Conservation (phyloP, 2,888 invertebrate genomes). For the Polyommatus icarus region DNA sequence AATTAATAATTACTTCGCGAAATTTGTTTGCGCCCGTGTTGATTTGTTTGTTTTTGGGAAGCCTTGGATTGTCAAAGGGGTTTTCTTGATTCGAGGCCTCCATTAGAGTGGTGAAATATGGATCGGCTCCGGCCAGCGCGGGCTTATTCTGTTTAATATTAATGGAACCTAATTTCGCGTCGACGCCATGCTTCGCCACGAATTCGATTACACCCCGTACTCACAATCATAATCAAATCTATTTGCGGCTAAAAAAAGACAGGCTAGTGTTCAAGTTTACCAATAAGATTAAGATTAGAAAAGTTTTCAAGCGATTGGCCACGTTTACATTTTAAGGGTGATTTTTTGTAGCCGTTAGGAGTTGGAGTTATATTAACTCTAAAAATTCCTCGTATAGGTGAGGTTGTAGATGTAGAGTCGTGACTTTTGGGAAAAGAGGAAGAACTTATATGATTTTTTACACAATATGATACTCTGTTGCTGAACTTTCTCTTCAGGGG, state of each 20-base stretch:
- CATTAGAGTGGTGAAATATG: neutral
- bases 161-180: neutral
- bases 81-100: neutral
- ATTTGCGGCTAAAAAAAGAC: neutral
- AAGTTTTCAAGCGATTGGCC: neutral
- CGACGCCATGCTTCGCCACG: constrained; percentile 5
- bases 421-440: no score
- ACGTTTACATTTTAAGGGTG: neutral
- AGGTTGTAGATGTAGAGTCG: no score
- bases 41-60: constrained; percentile 13
- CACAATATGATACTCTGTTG: no score
- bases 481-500: neutral
- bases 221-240: constrained; percentile 1
- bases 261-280: neutral
- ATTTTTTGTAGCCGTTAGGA: no score
- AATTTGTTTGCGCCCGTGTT: constrained; percentile 20
- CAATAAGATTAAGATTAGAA: neutral
- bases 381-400: no score
- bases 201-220: neutral
- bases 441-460: no score
- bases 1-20: constrained; percentile 14
- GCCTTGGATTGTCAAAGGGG: constrained; percentile 1
- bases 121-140: neutral
- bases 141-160: constrained; percentile 7
- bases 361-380: no score